phyloP scores from a whole-genome alignment of 2,113 vertebrate species.

The Protobothrops mucrosquamatus region DNA sequence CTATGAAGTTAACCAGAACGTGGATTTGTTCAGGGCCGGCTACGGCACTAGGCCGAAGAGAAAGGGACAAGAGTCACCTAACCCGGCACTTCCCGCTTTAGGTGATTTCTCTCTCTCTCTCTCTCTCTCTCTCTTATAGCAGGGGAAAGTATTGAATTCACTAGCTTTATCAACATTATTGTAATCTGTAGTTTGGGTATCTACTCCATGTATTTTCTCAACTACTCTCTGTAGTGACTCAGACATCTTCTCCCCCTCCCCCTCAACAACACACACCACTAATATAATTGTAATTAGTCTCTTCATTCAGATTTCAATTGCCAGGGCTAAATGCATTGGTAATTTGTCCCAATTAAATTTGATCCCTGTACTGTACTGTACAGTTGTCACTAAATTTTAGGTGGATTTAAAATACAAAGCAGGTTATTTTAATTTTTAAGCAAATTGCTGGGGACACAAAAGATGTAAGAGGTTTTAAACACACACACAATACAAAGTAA shows the following conservation, averaged over 20 bases:
- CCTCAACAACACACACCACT: conserved; percentile 15
- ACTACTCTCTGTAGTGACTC: not conserved
- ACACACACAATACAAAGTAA: not conserved
- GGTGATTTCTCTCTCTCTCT: too few relatives aligned
- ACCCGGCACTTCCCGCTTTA: too few relatives aligned
- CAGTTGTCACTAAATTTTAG: conserved; percentile 31
- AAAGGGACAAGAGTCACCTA: not conserved
- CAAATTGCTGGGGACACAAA: conserved; percentile 7
- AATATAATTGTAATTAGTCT: conserved; percentile 22
- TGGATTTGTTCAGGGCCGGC: not conserved
- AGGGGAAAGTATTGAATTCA: not conserved
- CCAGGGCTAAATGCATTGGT: conserved; percentile 47
- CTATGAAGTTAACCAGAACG: not conserved
- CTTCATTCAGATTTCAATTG: conserved; percentile 35
- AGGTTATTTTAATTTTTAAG: not conserved
- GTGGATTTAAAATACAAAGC: conserved; percentile 21
- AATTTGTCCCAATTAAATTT: conserved; percentile 47
- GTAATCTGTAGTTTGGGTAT: not conserved
- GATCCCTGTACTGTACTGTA: not conserved
- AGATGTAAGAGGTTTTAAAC: not conserved
- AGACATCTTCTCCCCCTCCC: conserved; percentile 28
- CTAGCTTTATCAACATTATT: not conserved
- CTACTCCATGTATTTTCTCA: not conserved
- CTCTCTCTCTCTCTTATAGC: too few relatives aligned
- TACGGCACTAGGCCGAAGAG: not conserved